phyloP scores from a whole-genome alignment of 2,113 vertebrate genomes.

The Meriones unguiculatus region DNA sequence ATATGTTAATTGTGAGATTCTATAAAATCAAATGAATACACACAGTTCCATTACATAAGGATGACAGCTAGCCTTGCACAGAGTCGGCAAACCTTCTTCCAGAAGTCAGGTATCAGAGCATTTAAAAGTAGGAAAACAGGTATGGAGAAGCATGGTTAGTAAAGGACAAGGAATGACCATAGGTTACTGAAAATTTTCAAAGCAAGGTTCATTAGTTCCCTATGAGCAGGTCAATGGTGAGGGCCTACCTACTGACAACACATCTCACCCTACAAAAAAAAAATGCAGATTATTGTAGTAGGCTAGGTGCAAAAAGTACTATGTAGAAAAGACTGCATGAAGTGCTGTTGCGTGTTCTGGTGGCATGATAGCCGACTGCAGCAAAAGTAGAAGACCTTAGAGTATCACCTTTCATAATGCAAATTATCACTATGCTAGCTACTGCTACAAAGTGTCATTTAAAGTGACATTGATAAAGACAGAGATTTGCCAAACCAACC shows the following conservation, averaged over 20 bases:
- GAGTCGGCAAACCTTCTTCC: neutral
- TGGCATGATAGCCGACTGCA: neutral
- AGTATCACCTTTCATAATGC: neutral
- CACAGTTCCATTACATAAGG: neutral
- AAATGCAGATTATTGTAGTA: neutral
- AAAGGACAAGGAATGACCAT: neutral
- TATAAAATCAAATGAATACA: neutral
- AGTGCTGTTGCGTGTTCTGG: neutral
- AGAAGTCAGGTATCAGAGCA: neutral
- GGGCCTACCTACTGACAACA: neutral
- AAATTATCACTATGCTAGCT: neutral
- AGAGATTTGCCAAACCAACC: neutral
- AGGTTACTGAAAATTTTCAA: neutral
- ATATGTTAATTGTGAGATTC: neutral
- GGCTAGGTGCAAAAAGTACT: neutral
- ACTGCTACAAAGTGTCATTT: neutral
- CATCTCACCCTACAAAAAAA: neutral
- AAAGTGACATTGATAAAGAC: neutral
- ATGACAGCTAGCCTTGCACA: neutral
- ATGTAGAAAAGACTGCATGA: neutral
- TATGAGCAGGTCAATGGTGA: neutral
- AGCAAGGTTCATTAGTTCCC: neutral
- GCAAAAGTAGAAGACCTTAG: neutral
- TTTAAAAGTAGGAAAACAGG: neutral
- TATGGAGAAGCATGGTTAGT: neutral